Base-by-base conservation (phyloP, 2,113 vertebrate species). In the Leptobrachium ailaonicum region DNA sequence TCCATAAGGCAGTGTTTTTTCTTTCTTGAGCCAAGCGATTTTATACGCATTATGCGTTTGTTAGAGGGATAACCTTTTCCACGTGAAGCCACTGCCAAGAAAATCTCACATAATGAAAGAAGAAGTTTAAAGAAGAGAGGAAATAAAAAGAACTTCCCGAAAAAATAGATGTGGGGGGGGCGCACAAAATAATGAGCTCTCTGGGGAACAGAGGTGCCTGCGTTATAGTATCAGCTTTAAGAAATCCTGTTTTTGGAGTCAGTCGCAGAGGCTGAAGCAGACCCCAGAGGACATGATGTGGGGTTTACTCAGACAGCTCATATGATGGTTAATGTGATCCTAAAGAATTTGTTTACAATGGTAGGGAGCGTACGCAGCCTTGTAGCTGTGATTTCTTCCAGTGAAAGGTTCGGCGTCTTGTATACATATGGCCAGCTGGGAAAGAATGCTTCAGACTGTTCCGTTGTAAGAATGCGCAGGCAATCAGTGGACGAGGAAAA, bases 131-230 rank as follows among this genome's bases (percentile, higher is more conserved):
- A 60, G 10, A 7, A 44, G 67, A 12, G 0, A 53, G 11, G 41
- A n/a, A 50, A 43, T 56, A 71, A 63, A 64, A 53, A 67, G 67
- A 32, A 4, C 47, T 40, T 71, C 8, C 2, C 8, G 20, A 73
- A 9, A 32, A 67, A 73, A 66, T 50, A 50, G 4, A 50, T 32
- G 20, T 32, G 44, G 12, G 9, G 13, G 13, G 42, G 11, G 11
- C 6, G 9, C 3, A 71, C 40, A 20, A 68, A 68, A 80, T 80
- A 80, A 80, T 80, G 63, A 68, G 78, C 9, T 80, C 63, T 13
- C 62, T 44, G 32, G 78, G 71, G 78, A 43, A 74, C 54, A 43
- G 9, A 68, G 71, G 47, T 54, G 70, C 12, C 20, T 3, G 8
- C 2, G 53, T 66, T 12, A 43, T 71, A 62, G 13, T 64, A 20